A percentile compares a stretch with the other conserved stretches of the same genome.
phyloP scores from a whole-genome alignment of 2,797 vertebrate genomes.

The Melanotaenia pygmaea region DNA sequence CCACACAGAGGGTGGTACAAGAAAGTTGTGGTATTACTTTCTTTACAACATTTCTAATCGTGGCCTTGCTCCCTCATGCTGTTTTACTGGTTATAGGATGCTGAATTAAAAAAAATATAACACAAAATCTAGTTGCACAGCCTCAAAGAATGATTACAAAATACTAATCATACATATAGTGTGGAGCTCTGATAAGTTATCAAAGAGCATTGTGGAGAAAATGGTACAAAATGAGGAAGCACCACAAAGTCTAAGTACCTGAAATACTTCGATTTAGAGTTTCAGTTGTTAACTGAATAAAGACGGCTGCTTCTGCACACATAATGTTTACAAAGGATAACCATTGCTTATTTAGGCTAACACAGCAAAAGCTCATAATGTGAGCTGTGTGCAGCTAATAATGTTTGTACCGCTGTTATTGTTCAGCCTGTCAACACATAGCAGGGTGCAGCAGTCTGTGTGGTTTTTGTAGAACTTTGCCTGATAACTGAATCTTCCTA shows the following conservation, averaged over 20 bases:
- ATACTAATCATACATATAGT: neutral
- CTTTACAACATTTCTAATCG: neutral
- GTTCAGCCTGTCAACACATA: neutral
- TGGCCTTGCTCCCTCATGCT: neutral
- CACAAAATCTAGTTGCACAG: neutral
- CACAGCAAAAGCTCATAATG: neutral
- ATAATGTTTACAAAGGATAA: neutral
- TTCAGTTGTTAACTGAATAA: neutral
- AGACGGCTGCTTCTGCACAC: neutral
- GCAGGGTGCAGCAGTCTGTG: slow-evolving; percentile 1
- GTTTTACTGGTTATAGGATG: neutral
- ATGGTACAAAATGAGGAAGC: neutral
- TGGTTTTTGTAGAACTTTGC: neutral
- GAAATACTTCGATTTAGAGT: neutral
- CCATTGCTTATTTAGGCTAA: neutral
- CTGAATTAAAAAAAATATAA: neutral
- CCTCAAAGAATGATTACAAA: neutral
- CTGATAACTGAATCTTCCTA: neutral
- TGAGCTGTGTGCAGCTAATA: neutral
- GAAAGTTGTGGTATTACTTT: neutral
- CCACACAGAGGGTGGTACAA: neutral
- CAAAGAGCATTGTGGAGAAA: neutral
- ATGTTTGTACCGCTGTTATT: neutral
- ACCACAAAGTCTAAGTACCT: neutral
- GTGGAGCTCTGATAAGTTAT: neutral